These are phyloP conservation scores for Drosophila histrio DNA, from an alignment of 2,888 invertebrate genomes.

Conservation along the genomic window DNA sequence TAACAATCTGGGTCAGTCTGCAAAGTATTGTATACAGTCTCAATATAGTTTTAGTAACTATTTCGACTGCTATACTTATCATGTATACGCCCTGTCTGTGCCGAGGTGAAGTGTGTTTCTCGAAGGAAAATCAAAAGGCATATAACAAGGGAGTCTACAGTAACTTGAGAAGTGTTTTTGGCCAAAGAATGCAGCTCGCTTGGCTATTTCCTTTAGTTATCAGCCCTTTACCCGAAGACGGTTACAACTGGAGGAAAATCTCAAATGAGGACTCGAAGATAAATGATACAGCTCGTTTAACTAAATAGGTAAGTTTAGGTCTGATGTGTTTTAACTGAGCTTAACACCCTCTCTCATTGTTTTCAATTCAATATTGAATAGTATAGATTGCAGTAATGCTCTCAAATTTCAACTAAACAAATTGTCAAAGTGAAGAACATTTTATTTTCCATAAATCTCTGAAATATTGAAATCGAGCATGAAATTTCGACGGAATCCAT, in stretches of 20 bases:
- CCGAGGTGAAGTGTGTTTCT: conserved; percentile 87
- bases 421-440: neutral
- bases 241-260: neutral
- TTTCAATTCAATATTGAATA: no score
- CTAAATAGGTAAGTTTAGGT: no score
- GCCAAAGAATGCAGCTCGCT: conserved; percentile 90
- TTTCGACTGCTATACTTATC: conserved; percentile 85
- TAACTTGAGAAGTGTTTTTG: conserved; percentile 91
- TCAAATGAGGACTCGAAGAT: neutral
- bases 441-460: neutral
- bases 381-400: no score
- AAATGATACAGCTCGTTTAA: neutral
- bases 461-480: neutral
- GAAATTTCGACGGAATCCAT: conserved; percentile 5
- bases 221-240: conserved; percentile 77
- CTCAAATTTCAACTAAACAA: neutral
- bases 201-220: conserved; percentile 91
- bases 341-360: no score
- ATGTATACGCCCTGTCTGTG: conserved; percentile 89
- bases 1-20: conserved; percentile 85
- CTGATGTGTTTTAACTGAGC: no score
- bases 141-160: conserved; percentile 89
- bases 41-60: conserved; percentile 83
- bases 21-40: conserved; percentile 89
- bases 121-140: conserved; percentile 84